A percentile compares a stretch with the other conserved stretches of the same genome.
phyloP scores from a whole-genome alignment of 2,113 vertebrate species.

The Melanostigma gelatinosum region DNA sequence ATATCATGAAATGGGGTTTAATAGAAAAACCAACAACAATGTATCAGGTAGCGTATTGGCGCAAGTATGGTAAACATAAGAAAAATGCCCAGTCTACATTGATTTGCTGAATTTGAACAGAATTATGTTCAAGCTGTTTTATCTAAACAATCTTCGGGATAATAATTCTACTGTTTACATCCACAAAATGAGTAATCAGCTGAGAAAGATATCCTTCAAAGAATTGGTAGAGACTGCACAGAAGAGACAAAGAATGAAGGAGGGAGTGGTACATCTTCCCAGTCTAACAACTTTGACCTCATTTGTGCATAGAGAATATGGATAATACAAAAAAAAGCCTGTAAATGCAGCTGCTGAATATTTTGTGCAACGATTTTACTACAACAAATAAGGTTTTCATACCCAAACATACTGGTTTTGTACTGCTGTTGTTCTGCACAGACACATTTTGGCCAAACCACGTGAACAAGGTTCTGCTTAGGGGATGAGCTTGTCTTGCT shows the following conservation, averaged over 20 bases:
- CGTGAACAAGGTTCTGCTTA: slow-evolving; percentile 36
- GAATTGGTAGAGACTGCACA: background rate
- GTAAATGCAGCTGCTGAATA: slow-evolving; percentile 5
- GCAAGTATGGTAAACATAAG: too few relatives aligned
- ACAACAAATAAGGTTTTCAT: background rate
- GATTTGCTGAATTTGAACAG: background rate
- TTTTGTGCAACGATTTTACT: background rate
- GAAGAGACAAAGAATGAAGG: background rate
- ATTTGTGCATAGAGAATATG: background rate
- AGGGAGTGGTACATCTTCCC: background rate
- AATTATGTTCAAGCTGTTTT: background rate
- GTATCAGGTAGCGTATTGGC: background rate
- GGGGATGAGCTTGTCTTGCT: slow-evolving; percentile 50
- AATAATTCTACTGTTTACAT: background rate
- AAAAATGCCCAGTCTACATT: background rate
- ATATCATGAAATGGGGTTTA: background rate
- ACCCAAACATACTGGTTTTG: background rate
- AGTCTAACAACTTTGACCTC: background rate
- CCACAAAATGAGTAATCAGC: background rate
- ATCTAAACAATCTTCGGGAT: background rate
- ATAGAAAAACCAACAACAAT: background rate
- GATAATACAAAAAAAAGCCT: background rate
- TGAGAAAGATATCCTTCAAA: too few relatives aligned
- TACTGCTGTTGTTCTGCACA: slow-evolving; percentile 10
- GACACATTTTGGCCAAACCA: slow-evolving; percentile 30